Conservation (phyloP, 2,113 vertebrate genomes). For the Mustela nigripes region DNA sequence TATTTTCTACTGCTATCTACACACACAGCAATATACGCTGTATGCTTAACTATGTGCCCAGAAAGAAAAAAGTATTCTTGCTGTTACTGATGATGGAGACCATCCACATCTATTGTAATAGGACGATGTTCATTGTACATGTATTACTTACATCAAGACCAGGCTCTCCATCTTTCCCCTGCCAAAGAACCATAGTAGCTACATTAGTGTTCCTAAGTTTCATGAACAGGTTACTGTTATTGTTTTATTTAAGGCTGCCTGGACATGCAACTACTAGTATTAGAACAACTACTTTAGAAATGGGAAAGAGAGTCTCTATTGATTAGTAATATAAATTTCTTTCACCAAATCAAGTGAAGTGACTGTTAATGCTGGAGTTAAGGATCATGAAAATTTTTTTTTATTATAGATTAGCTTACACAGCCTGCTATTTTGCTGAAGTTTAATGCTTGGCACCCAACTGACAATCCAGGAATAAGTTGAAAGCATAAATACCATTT, state of each 20-base stretch:
- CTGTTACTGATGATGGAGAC: slow-evolving; percentile 58
- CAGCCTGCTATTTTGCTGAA: slow-evolving; percentile 51
- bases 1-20: slow-evolving; percentile 54
- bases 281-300: neutral
- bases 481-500: neutral
- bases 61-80: slow-evolving; percentile 13
- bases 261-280: slow-evolving; percentile 59
- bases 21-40: neutral
- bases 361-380: slow-evolving; percentile 4
- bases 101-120: slow-evolving; percentile 17
- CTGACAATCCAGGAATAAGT: slow-evolving; percentile 28
- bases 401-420: slow-evolving; percentile 55
- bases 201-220: slow-evolving; percentile 81
- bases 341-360: neutral
- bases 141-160: slow-evolving; percentile 96
- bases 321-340: neutral
- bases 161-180: slow-evolving; percentile 97
- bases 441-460: neutral
- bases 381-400: neutral
- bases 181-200: slow-evolving; percentile 88
- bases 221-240: neutral
- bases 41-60: neutral
- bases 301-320: neutral
- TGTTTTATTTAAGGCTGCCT: neutral
- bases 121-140: slow-evolving; percentile 68